Evolutionary conservation across 2,888 invertebrate genomes (phyloP), one percentile per base, ranked within the genome.

Genomic region (Drosophila fungiperda): DNA sequence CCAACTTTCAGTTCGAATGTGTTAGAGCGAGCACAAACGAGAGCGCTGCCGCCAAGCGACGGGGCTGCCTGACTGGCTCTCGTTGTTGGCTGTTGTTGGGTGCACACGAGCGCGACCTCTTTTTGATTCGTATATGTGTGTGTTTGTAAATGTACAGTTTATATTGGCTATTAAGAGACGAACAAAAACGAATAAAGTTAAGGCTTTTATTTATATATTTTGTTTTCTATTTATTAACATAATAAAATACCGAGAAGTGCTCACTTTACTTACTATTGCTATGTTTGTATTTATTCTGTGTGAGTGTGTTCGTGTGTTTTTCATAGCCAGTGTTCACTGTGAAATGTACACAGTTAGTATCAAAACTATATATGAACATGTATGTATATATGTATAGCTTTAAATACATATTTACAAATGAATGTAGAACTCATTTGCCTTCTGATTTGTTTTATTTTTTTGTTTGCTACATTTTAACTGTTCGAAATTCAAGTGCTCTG

Each of bases 31-130:
- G 81, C 76, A 80, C 79, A 87, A 80, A 71, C 82, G 87, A 89
- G 84, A 89, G 85, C 80, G 80, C 78, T 77, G 85, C 80, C 80
- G 80, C 74, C 80, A 87, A 83, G 48, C 61, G 73, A 75, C 68
- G 60, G 72, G 67, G 75, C 84, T 67, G 81, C 64, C 82, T 75
- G 72, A 71, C 82, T 78, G 82, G 60, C 68, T 78, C 70, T 76
- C 64, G 73, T 73, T 73, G 70, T 69, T 75, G 74, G 71, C 53
- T 83, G 68, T 73, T 73, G 88, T 75, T 84, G 89, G 88, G 85
- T 89, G 88, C 90, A 85, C 88, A 85, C 90, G 88, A 85, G 90
- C 88, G 83, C 85, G 86, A 86, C 86, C 86, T 86, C 86, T 86
- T 86, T 84, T 85, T 73, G 72, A 70, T 48, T 68, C 67, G 61